Evolutionary conservation across 1,140 invertebrate species (phyloP), one percentile per base, ranked within the genome.

Genomic region (Papilio machaon): DNA sequence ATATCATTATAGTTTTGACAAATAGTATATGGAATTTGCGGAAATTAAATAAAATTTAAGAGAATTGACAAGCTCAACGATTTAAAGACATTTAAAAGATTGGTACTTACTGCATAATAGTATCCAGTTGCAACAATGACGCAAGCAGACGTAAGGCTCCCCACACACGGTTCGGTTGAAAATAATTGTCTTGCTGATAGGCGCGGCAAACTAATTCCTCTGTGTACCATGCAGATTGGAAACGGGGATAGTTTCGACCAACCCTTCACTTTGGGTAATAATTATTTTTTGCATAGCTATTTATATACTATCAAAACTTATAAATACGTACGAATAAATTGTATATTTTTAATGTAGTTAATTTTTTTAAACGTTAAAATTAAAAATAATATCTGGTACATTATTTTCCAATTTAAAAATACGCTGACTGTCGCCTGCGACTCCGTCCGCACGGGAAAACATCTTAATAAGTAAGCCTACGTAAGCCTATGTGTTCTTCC

Each of bases 111-210:
- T 80, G 82, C 85, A 89, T 91, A 85, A 85, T 19, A 15, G 76
- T 46, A n/a, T 85, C 80, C 35, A 35, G 8, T 30, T 76, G 83
- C 83, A 91, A 90, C 90, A 92, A 92, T 90, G 88, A 89, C 87
- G 88, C 83, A 86, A 86, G 73, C 81, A 83, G 82, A 87, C 85
- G 83, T 84, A 88, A 86, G 84, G 86, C 83, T 64, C 88, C 88
- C 85, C 81, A 79, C 80, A 85, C 83, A 90, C 87, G 89, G 88
- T 90, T 82, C 82, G 89, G 87, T 89, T 88, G 88, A 91, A 91
- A 92, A 92, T 91, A 92, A 94, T 94, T 92, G 90, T 92, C 88
- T 89, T 83, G 84, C 87, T 87, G 89, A 90, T 91, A 89, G 89
- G 83, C 83, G 81, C 82, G 78, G 83, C 85, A 90, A 91, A 92